Conservation (phyloP, 2,113 vertebrate species). For the Labrus mixtus region DNA sequence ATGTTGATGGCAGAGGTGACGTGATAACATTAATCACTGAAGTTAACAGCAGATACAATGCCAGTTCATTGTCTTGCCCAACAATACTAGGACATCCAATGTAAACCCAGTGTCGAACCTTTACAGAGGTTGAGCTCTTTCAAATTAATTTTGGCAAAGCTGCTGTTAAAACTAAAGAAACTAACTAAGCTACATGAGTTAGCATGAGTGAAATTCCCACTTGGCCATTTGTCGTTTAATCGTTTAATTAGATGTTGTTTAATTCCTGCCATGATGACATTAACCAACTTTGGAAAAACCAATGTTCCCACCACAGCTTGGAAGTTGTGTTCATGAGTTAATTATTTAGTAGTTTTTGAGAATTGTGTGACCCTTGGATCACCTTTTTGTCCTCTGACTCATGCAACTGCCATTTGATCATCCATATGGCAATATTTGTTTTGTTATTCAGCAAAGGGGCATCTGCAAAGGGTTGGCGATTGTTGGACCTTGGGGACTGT, state of each 20-base stretch:
- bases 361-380: slow-evolving; percentile 13
- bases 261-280: slow-evolving; percentile 39
- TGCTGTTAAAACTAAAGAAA: slow-evolving; percentile 24
- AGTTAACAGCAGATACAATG: too few species aligned
- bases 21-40: too few species aligned
- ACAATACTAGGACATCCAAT: too few species aligned
- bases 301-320: background rate
- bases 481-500: slow-evolving; percentile 24
- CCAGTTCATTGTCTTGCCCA: too few species aligned
- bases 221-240: background rate
- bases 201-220: slow-evolving; percentile 20
- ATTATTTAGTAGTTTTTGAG: slow-evolving; percentile 10
- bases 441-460: slow-evolving; percentile 3
- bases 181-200: slow-evolving; percentile 26
- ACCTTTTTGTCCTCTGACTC: slow-evolving; percentile 5
- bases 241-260: background rate
- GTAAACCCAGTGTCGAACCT: background rate
- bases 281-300: slow-evolving; percentile 28
- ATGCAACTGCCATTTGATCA: slow-evolving; percentile 3
- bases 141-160: background rate
- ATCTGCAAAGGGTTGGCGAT: slow-evolving; percentile 11
- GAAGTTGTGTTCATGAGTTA: slow-evolving; percentile 18
- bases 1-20: too few species aligned
- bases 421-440: slow-evolving; percentile 1
- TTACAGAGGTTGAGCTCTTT: slow-evolving; percentile 7